Evolutionary conservation across 2,113 vertebrate species (phyloP).

Genomic region (Campylomormyrus numenius): DNA sequence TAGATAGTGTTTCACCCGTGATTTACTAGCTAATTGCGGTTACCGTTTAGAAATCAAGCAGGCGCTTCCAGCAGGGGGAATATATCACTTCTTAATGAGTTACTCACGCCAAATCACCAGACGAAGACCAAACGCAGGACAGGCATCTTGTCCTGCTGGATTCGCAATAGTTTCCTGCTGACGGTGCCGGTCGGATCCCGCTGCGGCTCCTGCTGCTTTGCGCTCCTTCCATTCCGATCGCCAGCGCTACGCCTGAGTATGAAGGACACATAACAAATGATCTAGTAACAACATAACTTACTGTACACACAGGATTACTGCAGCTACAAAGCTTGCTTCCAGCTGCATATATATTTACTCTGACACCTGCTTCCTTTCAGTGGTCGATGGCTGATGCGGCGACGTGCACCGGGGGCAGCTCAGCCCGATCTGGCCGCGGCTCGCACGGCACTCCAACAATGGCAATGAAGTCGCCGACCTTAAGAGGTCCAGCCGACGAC

Average conservation of each 20-base stretch:
- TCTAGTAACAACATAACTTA: background rate
- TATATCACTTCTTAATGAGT: background rate
- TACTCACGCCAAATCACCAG: background rate
- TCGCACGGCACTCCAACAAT: background rate
- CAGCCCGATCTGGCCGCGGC: background rate
- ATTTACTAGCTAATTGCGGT: background rate
- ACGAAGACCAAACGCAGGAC: background rate
- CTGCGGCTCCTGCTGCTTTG: background rate
- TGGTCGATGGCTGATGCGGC: constrained; percentile 16
- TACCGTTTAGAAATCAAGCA: background rate
- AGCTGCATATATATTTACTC: background rate
- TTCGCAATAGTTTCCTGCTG: background rate
- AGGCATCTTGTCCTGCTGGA: background rate
- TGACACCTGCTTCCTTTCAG: background rate
- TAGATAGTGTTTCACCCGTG: background rate
- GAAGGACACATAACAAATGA: background rate
- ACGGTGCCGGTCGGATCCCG: background rate
- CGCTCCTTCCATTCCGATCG: background rate
- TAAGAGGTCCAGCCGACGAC: constrained; percentile 46
- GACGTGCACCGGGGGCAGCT: background rate
- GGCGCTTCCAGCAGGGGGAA: background rate
- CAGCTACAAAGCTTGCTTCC: background rate
- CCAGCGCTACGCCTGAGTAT: background rate
- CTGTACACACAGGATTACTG: background rate
- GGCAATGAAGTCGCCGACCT: constrained; percentile 31